These are phyloP conservation scores for Drosophila serrata DNA, from an alignment of 1,140 invertebrate genomes.

Conservation along the genomic window DNA sequence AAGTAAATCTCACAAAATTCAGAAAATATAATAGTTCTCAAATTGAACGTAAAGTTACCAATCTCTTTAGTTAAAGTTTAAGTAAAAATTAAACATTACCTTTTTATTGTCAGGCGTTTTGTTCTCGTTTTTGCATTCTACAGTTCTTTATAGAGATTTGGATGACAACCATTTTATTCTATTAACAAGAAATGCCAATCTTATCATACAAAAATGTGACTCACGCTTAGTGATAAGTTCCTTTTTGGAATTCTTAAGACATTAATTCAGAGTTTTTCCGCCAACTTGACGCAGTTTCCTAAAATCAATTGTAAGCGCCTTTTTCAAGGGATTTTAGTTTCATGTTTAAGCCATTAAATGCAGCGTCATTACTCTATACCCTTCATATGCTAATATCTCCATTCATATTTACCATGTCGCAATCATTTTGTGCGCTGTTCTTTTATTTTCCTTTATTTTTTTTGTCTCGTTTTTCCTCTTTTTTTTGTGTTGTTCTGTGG, in stretches of 20 bases:
- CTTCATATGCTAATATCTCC: conserved; percentile 71
- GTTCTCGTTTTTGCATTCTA: background rate
- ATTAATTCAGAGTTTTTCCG: background rate
- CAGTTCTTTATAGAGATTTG: too few species aligned
- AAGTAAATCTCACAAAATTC: too few species aligned
- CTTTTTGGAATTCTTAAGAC: too few species aligned
- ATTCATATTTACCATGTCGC: conserved; percentile 78
- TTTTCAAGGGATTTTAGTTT: conserved; percentile 36
- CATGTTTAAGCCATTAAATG: conserved; percentile 31
- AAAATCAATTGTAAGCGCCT: conserved; percentile 17
- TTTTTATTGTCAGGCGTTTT: background rate
- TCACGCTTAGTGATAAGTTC: too few species aligned
- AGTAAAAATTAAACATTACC: background rate
- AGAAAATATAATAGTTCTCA: too few species aligned
- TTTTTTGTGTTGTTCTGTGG: conserved; percentile 44
- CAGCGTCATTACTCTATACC: conserved; percentile 26
- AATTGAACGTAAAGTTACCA: too few species aligned
- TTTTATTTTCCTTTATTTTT: conserved; percentile 12
- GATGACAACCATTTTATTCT: background rate
- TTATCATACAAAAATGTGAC: background rate
- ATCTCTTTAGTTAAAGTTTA: conserved; percentile 16
- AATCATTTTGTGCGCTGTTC: conserved; percentile 62
- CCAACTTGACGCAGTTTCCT: background rate
- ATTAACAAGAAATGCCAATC: background rate
- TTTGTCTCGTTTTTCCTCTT: conserved; percentile 12